Conservation (phyloP, 2,888 invertebrate genomes). For the Eumacrocentrus americanus region DNA sequence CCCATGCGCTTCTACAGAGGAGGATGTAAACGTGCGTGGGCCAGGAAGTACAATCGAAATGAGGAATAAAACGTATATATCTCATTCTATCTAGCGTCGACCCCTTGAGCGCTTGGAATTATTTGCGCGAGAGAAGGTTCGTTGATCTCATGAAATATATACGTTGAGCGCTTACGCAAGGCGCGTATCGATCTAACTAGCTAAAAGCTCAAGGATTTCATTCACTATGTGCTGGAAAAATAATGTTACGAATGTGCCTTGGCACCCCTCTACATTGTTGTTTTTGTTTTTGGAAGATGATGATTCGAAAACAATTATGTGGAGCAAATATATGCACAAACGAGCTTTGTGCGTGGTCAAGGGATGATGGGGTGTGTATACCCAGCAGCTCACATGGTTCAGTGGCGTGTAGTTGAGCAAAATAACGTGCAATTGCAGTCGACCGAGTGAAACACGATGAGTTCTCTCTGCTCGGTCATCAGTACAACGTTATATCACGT, state of each 20-base stretch:
- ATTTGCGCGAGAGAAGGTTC: slow-evolving; percentile 25
- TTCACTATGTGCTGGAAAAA: not conserved
- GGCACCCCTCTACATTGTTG: too few species aligned
- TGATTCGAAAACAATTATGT: too few species aligned
- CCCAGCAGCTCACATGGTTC: slow-evolving; percentile 21
- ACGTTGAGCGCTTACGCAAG: slow-evolving; percentile 18
- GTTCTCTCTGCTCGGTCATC: not conserved
- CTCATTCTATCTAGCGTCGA: not conserved
- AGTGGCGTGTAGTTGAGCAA: too few species aligned
- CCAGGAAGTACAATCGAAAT: not conserved
- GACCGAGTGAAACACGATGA: not conserved
- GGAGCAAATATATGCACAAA: too few species aligned
- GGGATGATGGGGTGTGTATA: not conserved
- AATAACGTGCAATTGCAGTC: too few species aligned
- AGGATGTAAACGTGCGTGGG: not conserved
- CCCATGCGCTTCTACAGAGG: not conserved
- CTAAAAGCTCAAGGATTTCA: slow-evolving; percentile 12
- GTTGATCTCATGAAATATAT: slow-evolving; percentile 23
- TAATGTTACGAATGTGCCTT: too few species aligned
- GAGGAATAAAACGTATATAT: not conserved
- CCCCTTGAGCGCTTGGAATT: slow-evolving; percentile 14
- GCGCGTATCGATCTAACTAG: slow-evolving; percentile 20
- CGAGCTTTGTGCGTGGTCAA: not conserved
- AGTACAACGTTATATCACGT: not conserved
- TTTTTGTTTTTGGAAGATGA: too few species aligned